Evolutionary conservation across 2,113 vertebrate genomes (phyloP).

Genomic region (Osmerus mordax): DNA sequence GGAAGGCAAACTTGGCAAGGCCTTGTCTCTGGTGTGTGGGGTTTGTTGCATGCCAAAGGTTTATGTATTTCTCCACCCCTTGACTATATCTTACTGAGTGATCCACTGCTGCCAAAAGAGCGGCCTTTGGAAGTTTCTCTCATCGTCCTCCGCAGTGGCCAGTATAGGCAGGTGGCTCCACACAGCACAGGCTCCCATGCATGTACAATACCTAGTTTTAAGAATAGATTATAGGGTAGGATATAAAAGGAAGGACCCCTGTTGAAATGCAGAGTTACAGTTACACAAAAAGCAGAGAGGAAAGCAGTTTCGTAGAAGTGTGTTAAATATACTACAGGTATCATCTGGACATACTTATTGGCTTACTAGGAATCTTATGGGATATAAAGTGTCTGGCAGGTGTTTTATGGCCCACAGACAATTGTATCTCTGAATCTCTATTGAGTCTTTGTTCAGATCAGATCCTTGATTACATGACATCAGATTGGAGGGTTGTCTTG

Average conservation of each 20-base stretch:
- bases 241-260: neutral
- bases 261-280: neutral
- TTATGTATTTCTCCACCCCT: neutral
- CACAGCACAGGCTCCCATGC: neutral
- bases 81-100: neutral
- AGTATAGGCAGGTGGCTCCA: constrained; percentile 18
- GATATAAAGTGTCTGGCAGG: neutral
- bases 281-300: neutral
- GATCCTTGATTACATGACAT: neutral
- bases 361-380: neutral
- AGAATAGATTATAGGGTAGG: neutral
- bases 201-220: neutral
- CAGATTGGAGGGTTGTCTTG: neutral
- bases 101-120: constrained; percentile 5
- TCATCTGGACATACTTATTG: neutral
- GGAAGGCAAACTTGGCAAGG: constrained; percentile 9
- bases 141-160: neutral
- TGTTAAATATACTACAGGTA: neutral
- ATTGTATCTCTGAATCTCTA: neutral
- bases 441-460: neutral
- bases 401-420: neutral
- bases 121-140: constrained; percentile 3
- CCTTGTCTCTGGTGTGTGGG: constrained; percentile 1
- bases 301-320: neutral
- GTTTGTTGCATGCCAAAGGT: constrained; percentile 1